A percentile compares a stretch with the other conserved stretches of the same genome.
Conservation (phyloP, 2,888 invertebrate genomes). For the Agrochola macilenta region DNA sequence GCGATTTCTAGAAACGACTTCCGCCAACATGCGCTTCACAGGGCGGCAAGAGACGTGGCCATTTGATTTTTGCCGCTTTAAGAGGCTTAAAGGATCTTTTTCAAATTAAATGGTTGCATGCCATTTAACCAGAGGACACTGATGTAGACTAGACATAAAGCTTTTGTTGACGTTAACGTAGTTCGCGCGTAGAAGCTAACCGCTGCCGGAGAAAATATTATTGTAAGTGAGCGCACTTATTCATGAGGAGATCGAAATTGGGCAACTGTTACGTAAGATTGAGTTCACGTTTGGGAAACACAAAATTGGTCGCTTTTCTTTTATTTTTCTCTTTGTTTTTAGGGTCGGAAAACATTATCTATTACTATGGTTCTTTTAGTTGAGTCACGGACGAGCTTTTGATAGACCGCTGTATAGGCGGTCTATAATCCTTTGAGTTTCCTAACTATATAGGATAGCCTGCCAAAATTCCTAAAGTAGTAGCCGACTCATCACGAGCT, state of each 20-base stretch:
- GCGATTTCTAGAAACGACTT: constrained; percentile 84
- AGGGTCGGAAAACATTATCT: constrained; percentile 11
- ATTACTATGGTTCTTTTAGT: constrained; percentile 4
- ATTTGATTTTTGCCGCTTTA: constrained; percentile 57
- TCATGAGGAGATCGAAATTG: constrained; percentile 57
- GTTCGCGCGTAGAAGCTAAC: constrained; percentile 6
- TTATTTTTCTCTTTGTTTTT: constrained; percentile 20
- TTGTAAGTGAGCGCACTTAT: constrained; percentile 53
- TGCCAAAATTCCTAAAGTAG: background rate
- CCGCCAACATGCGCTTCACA: constrained; percentile 71
- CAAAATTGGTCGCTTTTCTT: constrained; percentile 37
- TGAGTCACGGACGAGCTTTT: background rate
- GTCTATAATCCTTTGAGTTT: background rate
- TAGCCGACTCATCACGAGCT: background rate
- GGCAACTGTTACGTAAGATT: constrained; percentile 41
- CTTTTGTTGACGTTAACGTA: background rate
- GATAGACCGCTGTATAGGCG: background rate
- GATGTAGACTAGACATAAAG: background rate
- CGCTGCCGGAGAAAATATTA: constrained; percentile 37
- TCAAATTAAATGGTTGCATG: constrained; percentile 11
- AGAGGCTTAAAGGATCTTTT: constrained; percentile 15
- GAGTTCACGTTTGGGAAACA: constrained; percentile 38
- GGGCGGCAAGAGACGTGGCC: constrained; percentile 60
- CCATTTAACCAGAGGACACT: background rate
- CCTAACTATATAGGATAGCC: background rate